phyloP scores from a whole-genome alignment of 2,888 invertebrate genomes.

The Heliconius erato region DNA sequence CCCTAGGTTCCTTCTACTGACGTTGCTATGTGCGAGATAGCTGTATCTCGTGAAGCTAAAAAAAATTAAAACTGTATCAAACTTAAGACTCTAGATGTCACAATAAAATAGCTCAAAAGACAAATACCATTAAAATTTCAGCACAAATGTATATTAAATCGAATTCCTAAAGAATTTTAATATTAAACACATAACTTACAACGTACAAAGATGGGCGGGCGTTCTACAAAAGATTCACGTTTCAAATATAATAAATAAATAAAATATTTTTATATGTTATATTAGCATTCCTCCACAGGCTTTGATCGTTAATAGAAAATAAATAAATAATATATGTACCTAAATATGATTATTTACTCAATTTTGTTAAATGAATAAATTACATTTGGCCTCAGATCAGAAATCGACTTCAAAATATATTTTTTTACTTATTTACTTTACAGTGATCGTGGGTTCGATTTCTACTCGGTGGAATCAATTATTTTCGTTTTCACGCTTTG shows the following conservation, averaged over 20 bases:
- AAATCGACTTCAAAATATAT: too few species aligned
- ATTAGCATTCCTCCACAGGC: conserved; percentile 7
- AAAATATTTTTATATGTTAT: conserved; percentile 7
- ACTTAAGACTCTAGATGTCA: too few species aligned
- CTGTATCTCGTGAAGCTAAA: too few species aligned
- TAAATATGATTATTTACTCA: background rate
- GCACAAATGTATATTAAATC: background rate
- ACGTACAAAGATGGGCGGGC: conserved; percentile 7
- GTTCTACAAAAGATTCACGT: conserved; percentile 19
- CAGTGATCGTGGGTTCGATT: too few species aligned
- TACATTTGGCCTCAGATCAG: background rate
- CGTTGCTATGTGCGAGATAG: too few species aligned
- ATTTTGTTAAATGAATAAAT: conserved; percentile 7
- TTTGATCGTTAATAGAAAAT: conserved; percentile 26
- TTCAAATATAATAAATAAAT: conserved; percentile 6
- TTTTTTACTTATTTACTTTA: too few species aligned
- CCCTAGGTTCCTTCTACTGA: too few species aligned
- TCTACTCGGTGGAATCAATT: too few species aligned
- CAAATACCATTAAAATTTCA: background rate
- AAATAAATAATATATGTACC: background rate
- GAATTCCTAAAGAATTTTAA: background rate
- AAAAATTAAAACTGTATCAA: too few species aligned
- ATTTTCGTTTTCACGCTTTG: too few species aligned
- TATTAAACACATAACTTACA: conserved; percentile 19
- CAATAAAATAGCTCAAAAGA: background rate